Conservation (phyloP, 1,140 invertebrate genomes). For the Bacillus rossius region DNA sequence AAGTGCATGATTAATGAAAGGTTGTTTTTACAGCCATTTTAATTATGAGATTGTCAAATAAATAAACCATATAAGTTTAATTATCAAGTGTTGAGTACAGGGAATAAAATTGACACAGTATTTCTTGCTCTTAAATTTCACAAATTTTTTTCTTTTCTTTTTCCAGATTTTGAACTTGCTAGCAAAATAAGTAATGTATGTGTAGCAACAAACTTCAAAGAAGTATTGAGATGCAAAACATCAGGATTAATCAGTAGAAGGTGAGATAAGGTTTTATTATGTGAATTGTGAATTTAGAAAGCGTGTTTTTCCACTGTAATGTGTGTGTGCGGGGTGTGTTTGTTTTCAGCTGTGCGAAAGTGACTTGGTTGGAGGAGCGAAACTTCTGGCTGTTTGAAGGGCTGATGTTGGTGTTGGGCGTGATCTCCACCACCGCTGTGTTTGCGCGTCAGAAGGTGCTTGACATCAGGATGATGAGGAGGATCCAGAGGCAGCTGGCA, state of each 20-base stretch:
- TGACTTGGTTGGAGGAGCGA: slow-evolving; percentile 65
- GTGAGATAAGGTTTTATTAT: slow-evolving; percentile 33
- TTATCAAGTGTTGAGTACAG: no score
- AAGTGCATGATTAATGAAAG: no score
- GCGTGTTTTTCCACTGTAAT: not conserved
- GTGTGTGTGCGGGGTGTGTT: not conserved
- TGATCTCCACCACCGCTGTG: slow-evolving; percentile 53
- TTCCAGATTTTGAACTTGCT: slow-evolving; percentile 60
- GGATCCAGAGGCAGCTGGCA: slow-evolving; percentile 54
- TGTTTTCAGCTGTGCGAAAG: slow-evolving; percentile 52
- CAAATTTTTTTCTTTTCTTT: no score
- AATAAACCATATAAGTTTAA: no score
- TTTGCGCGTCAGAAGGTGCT: slow-evolving; percentile 51
- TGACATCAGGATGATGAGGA: slow-evolving; percentile 50
- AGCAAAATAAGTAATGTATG: slow-evolving; percentile 62
- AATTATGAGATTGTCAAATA: no score
- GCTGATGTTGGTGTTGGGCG: slow-evolving; percentile 59
- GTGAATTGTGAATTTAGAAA: not conserved
- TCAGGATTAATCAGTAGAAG: slow-evolving; percentile 63
- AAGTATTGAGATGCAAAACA: slow-evolving; percentile 59
- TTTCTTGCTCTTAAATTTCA: no score
- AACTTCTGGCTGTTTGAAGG: slow-evolving; percentile 82
- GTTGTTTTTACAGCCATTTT: no score
- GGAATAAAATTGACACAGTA: no score
- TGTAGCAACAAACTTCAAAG: slow-evolving; percentile 61